Evolutionary conservation across 2,113 vertebrate genomes (phyloP).

Genomic region (Burhinus oedicnemus): DNA sequence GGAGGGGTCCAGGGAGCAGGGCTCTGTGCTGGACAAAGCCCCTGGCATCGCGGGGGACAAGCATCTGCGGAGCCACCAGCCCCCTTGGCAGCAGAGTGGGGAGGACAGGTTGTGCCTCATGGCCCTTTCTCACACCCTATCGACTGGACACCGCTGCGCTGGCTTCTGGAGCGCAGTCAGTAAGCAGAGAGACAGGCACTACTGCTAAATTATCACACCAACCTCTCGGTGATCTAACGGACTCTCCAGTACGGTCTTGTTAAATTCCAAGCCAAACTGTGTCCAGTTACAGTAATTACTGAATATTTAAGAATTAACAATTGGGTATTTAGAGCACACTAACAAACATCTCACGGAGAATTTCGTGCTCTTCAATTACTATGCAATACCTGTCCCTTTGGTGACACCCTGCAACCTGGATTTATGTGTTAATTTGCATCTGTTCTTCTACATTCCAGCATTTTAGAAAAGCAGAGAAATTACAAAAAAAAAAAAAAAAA

Average conservation of each 20-base stretch:
- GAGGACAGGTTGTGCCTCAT: fast-evolving
- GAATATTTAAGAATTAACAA: constrained; percentile 64
- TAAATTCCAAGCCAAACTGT: constrained; percentile 59
- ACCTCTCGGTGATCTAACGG: constrained; percentile 31
- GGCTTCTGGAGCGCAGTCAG: not conserved
- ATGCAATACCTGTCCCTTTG: constrained; percentile 48
- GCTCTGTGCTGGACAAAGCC: not conserved
- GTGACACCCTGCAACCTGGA: constrained; percentile 43
- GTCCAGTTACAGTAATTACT: constrained; percentile 67
- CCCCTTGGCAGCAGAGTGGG: fast-evolving
- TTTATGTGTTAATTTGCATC: constrained; percentile 65
- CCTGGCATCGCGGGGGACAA: fast-evolving
- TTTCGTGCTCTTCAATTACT: constrained; percentile 69
- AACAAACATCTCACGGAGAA: constrained; percentile 50
- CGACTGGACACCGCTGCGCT: fast-evolving
- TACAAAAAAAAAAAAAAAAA: not conserved
- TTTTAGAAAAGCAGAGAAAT: not conserved
- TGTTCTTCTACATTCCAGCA: not conserved
- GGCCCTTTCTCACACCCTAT: not conserved
- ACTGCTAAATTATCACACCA: not conserved
- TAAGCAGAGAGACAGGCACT: not conserved
- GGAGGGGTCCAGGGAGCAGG: not conserved
- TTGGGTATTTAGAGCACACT: constrained; percentile 54
- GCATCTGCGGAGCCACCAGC: not conserved
- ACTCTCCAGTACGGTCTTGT: constrained; percentile 48